Evolutionary conservation across 2,888 invertebrate genomes (phyloP).

Genomic region (Lycia hirtaria): DNA sequence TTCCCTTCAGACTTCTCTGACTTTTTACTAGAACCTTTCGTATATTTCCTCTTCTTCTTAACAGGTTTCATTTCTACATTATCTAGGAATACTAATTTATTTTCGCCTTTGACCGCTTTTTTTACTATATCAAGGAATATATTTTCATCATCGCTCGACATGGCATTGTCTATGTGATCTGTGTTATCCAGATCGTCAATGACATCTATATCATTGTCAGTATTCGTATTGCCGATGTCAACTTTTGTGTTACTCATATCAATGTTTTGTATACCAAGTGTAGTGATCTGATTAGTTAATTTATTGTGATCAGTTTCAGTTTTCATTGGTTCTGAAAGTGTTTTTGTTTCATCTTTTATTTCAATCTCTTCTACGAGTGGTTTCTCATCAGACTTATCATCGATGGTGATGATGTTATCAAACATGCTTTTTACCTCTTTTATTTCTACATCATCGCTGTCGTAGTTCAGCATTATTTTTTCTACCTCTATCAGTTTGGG

Average conservation of each 20-base stretch:
- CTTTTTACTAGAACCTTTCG: no score
- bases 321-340: constrained; percentile 1
- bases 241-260: neutral
- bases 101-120: constrained; percentile 40
- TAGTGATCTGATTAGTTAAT: neutral
- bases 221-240: neutral
- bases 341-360: constrained; percentile 23
- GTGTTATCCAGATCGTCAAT: constrained; percentile 10
- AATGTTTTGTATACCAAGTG: constrained; percentile 2
- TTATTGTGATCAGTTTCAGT: constrained; percentile 15
- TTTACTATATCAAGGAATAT: constrained; percentile 41
- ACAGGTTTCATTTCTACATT: constrained; percentile 25
- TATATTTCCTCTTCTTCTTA: constrained; percentile 15
- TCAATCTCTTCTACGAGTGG: constrained; percentile 8
- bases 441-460: constrained; percentile 9
- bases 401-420: neutral
- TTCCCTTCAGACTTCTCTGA: constrained; percentile 29
- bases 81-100: constrained; percentile 38
- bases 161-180: constrained; percentile 18
- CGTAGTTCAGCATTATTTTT: constrained; percentile 19
- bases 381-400: constrained; percentile 6
- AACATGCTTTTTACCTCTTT: neutral
- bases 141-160: constrained; percentile 39
- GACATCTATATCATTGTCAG: constrained; percentile 2
- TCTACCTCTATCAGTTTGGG: constrained; percentile 9